phyloP scores from a whole-genome alignment of 92 coral and sea anemone genomes.

The Bergia sp. region DNA sequence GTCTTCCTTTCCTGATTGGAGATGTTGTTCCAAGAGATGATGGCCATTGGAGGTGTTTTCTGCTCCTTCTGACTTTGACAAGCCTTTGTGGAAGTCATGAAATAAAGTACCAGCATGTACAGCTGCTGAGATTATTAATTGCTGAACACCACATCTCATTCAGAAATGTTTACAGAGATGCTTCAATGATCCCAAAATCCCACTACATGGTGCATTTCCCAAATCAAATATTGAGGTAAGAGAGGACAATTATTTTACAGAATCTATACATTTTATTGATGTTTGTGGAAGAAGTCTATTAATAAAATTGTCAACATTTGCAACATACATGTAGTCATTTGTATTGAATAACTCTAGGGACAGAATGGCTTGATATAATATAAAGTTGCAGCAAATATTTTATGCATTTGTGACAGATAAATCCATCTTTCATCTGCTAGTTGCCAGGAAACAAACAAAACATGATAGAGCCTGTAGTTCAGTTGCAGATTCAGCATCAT shows the following conservation, averaged over 20 bases:
- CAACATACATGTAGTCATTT: not conserved
- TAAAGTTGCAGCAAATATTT: conserved; percentile 36
- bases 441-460: conserved; percentile 16
- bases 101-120: conserved; percentile 38
- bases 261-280: not conserved
- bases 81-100: conserved; percentile 49
- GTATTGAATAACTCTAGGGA: conserved; percentile 10
- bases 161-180: conserved; percentile 36
- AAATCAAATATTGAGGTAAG: conserved; percentile 47
- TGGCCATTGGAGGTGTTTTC: conserved; percentile 46
- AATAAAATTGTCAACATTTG: not conserved
- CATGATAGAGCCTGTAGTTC: not conserved
- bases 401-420: conserved; percentile 28
- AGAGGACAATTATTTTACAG: conserved; percentile 14
- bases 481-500: conserved; percentile 7
- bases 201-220: conserved; percentile 52
- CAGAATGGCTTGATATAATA: conserved; percentile 17
- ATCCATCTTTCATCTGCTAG: conserved; percentile 32
- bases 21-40: conserved; percentile 36
- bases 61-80: conserved; percentile 48
- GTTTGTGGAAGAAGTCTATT: not conserved
- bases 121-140: conserved; percentile 44
- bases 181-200: conserved; percentile 44
- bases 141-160: conserved; percentile 45
- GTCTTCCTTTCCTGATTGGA: conserved; percentile 51